A percentile compares a stretch with the other conserved stretches of the same genome.
These are phyloP conservation scores for Amblyteles armatorius DNA, from an alignment of 2,888 invertebrate genomes.

Conservation along the genomic window DNA sequence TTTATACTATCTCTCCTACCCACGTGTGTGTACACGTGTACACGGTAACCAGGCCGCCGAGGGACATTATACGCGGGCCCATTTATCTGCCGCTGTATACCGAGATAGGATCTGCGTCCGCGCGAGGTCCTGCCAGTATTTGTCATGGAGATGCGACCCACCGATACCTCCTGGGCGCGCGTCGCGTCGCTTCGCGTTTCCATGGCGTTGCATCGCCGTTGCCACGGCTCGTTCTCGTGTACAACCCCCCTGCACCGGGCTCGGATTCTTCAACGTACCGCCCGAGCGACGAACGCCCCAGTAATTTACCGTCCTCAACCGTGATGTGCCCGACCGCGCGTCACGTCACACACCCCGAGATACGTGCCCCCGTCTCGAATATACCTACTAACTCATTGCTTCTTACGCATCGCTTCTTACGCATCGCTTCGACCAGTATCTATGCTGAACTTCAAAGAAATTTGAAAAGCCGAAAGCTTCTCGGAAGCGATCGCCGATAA, in stretches of 20 bases:
- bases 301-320: conserved; percentile 77
- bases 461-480: neutral
- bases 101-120: conserved; percentile 82
- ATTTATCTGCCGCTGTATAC: conserved; percentile 81
- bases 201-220: conserved; percentile 54
- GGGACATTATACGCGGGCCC: conserved; percentile 80
- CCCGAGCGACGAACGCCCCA: conserved; percentile 65
- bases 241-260: conserved; percentile 71
- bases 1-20: conserved; percentile 57
- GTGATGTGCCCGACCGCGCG: conserved; percentile 64
- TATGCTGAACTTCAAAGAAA: neutral
- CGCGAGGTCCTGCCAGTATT: conserved; percentile 84
- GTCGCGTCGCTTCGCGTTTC: conserved; percentile 64
- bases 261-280: conserved; percentile 78
- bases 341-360: conserved; percentile 71
- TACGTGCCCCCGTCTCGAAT: conserved; percentile 61
- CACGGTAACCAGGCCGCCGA: conserved; percentile 66
- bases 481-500: neutral
- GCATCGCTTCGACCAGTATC: neutral
- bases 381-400: conserved; percentile 16
- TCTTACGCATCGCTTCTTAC: conserved; percentile 24
- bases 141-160: conserved; percentile 82
- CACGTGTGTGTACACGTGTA: conserved; percentile 67
- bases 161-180: conserved; percentile 78
- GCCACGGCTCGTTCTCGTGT: conserved; percentile 58